Conservation (phyloP, 2,113 vertebrate species). For the Lycaon pictus region DNA sequence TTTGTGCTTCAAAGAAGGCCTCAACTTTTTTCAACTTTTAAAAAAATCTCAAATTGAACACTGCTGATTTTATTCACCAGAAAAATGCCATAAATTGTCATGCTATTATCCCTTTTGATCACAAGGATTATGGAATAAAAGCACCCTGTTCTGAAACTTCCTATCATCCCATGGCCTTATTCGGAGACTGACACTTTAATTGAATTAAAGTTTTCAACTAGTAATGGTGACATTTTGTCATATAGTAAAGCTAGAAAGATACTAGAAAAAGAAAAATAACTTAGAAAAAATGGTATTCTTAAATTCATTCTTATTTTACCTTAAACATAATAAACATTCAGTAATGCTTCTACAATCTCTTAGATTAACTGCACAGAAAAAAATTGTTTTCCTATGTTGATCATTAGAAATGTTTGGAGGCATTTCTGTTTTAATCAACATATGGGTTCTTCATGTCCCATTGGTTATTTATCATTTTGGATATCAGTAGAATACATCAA, state of each 20-base stretch:
- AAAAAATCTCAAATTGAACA: constrained; percentile 19
- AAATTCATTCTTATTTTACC: constrained; percentile 21
- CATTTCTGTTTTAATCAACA: not conserved
- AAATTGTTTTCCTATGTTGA: not conserved
- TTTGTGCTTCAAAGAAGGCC: constrained; percentile 57
- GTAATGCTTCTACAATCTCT: not conserved
- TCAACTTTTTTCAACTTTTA: constrained; percentile 51
- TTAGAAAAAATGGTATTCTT: constrained; percentile 1
- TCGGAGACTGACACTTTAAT: not conserved
- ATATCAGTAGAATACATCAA: not conserved
- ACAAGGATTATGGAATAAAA: not conserved
- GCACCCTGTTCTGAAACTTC: not conserved
- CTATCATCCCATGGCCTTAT: not conserved
- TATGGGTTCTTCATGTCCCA: not conserved
- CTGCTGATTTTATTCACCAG: constrained; percentile 16
- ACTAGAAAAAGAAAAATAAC: constrained; percentile 22
- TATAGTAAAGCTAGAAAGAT: not conserved
- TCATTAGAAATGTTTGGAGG: not conserved
- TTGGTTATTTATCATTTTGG: not conserved
- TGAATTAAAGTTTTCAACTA: constrained; percentile 29
- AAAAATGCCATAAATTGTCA: not conserved
- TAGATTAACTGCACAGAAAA: not conserved
- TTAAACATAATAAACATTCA: constrained; percentile 34
- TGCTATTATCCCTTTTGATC: not conserved
- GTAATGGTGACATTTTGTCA: not conserved